Conservation (phyloP, 2,113 vertebrate species). For the Stegostoma tigrinum region DNA sequence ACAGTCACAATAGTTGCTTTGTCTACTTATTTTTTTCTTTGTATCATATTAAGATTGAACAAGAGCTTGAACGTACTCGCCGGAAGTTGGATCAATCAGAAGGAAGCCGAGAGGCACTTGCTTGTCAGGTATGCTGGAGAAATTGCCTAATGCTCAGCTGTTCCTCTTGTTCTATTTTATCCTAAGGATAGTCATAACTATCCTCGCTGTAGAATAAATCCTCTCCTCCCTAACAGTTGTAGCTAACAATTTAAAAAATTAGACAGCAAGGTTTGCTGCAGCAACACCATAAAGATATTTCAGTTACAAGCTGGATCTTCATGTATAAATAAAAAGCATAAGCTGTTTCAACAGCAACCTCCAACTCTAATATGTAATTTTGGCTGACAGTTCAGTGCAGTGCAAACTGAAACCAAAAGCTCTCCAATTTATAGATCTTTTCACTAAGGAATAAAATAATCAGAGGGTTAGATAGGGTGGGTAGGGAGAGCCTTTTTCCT, state of each 20-base stretch:
- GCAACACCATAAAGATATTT: background rate
- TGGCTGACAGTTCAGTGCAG: background rate
- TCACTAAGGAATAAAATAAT: too few relatives aligned
- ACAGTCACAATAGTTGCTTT: background rate
- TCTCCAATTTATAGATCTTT: too few relatives aligned
- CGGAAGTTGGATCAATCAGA: slow-evolving; percentile 72
- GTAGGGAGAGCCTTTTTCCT: too few relatives aligned
- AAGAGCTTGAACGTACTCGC: slow-evolving; percentile 66
- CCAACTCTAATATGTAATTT: background rate
- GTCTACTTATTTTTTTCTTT: background rate
- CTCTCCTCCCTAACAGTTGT: background rate
- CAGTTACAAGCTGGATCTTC: background rate
- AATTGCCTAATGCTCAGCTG: background rate
- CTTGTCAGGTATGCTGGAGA: slow-evolving; percentile 65
- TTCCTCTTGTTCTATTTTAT: slow-evolving; percentile 10
- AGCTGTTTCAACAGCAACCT: background rate
- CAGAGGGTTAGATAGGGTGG: too few relatives aligned
- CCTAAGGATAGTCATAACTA: background rate
- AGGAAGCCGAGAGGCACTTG: slow-evolving; percentile 67
- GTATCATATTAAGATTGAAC: slow-evolving; percentile 54
- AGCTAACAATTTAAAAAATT: background rate
- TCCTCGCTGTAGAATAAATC: background rate
- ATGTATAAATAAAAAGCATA: background rate
- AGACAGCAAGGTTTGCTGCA: too few relatives aligned
- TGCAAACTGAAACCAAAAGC: too few relatives aligned